Evolutionary conservation across 2,888 invertebrate genomes (phyloP).

Genomic region (Tenthredo livida): DNA sequence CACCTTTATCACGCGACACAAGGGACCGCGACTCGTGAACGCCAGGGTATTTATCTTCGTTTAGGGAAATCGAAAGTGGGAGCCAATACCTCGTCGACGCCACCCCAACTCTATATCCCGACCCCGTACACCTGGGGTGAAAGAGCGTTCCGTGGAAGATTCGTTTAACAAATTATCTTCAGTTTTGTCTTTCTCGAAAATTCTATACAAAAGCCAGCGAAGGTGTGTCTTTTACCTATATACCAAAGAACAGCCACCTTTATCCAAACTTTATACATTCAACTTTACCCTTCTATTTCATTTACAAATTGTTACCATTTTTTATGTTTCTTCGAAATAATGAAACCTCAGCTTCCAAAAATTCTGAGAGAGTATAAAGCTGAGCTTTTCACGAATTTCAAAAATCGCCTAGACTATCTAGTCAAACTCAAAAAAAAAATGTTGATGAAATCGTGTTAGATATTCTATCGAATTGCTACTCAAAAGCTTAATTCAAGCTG

Average conservation of each 20-base stretch:
- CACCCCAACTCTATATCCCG: conserved; percentile 39
- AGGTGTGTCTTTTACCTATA: not conserved
- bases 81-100: conserved; percentile 51
- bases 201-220: not conserved
- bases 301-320: not conserved
- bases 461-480: not conserved
- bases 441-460: not conserved
- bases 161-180: conserved; percentile 44
- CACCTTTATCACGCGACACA: conserved; percentile 49
- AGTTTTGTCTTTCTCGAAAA: conserved; percentile 22
- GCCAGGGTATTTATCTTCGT: conserved; percentile 50
- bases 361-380: not conserved
- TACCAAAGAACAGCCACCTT: not conserved
- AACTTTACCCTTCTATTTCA: not conserved
- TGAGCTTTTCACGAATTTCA: not conserved
- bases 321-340: not conserved
- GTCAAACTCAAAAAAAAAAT: not conserved
- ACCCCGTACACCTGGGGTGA: conserved; percentile 44
- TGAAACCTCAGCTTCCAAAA: not conserved
- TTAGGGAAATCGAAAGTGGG: conserved; percentile 51
- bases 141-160: conserved; percentile 29
- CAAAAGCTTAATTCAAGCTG: not conserved
- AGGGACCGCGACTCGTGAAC: conserved; percentile 49
- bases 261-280: not conserved
- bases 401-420: not conserved